Conservation (phyloP, 1,140 invertebrate species). For the Philaenus spumarius region DNA sequence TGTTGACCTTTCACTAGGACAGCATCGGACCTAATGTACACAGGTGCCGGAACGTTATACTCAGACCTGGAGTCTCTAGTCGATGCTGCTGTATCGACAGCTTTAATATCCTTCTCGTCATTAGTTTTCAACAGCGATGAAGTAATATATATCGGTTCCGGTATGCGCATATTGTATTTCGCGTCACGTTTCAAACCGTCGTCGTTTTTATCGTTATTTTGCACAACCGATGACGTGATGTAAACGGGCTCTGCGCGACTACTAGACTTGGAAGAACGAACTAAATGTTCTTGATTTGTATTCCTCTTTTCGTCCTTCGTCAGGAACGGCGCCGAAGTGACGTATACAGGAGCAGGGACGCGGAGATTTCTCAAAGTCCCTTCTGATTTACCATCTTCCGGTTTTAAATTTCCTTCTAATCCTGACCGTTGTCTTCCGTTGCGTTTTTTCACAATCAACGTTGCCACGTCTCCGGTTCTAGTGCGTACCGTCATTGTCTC, state of each 20-base stretch:
- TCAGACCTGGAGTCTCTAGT: neutral
- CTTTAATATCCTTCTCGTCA: conserved; percentile 6
- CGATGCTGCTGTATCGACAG: neutral
- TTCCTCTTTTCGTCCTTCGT: too few relatives aligned
- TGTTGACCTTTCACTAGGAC: conserved; percentile 49
- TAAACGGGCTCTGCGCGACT: too few relatives aligned
- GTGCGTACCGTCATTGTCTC: conserved; percentile 68
- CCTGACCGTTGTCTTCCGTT: conserved; percentile 35
- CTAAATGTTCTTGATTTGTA: too few relatives aligned
- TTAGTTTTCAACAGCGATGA: conserved; percentile 1
- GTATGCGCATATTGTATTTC: neutral
- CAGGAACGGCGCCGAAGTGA: too few relatives aligned
- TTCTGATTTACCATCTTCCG: too few relatives aligned
- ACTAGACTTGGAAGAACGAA: too few relatives aligned
- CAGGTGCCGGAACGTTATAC: conserved; percentile 51
- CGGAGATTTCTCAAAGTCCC: too few relatives aligned
- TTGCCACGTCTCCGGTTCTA: conserved; percentile 62
- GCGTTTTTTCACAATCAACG: conserved; percentile 67
- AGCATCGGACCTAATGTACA: conserved; percentile 53
- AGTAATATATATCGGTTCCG: neutral
- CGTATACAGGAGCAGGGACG: too few relatives aligned
- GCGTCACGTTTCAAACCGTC: too few relatives aligned
- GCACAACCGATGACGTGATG: too few relatives aligned
- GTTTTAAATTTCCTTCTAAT: too few relatives aligned
- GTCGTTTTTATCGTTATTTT: too few relatives aligned